A percentile compares a stretch with the other conserved stretches of the same genome.
Conservation (phyloP, 2,888 invertebrate genomes). For the Venustoraphidia nigricollis region DNA sequence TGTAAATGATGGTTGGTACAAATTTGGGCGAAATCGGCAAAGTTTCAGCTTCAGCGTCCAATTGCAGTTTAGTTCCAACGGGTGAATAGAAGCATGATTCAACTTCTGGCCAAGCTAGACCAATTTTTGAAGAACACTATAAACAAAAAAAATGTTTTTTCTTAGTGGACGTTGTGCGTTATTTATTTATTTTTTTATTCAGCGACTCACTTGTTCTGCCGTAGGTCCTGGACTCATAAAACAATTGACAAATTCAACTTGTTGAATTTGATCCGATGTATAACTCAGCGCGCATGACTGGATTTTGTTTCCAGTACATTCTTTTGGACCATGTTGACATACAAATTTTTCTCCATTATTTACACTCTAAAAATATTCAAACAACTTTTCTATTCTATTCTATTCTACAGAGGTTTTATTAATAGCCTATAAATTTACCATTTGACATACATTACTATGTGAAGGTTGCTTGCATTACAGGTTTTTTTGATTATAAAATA, state of each 20-base stretch:
- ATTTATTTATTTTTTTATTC: background rate
- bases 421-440: no score
- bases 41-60: constrained; percentile 33
- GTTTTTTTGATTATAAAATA: no score
- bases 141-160: constrained; percentile 7
- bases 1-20: constrained; percentile 34
- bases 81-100: constrained; percentile 25
- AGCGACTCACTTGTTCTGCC: constrained; percentile 9
- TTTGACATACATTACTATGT: no score
- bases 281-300: constrained; percentile 41
- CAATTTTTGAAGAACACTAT: constrained; percentile 28
- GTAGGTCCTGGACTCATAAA: constrained; percentile 18
- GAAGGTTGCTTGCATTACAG: no score
- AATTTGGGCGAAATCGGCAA: constrained; percentile 27
- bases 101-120: constrained; percentile 23
- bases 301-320: constrained; percentile 44
- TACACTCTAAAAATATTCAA: constrained; percentile 16
- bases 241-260: constrained; percentile 23
- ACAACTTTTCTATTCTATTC: no score
- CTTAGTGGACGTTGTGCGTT: background rate
- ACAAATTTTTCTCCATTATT: constrained; percentile 29
- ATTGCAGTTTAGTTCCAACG: constrained; percentile 29
- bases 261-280: constrained; percentile 21
- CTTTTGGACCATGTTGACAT: constrained; percentile 47
- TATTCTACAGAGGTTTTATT: background rate